These are phyloP conservation scores for Electrona antarctica DNA, from an alignment of 2,113 vertebrate genomes.

Conservation along the genomic window DNA sequence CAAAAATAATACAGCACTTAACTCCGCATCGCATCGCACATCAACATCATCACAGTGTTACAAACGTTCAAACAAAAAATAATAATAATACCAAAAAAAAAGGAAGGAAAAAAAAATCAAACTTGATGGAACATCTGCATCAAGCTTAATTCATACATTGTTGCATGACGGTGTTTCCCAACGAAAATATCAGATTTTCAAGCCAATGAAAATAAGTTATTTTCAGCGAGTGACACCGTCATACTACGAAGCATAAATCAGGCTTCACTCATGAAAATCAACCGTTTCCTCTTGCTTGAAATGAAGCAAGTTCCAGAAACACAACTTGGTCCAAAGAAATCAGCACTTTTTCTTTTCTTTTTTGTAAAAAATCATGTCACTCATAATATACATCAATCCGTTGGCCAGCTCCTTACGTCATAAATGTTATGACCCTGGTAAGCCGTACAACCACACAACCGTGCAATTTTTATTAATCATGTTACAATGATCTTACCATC, in stretches of 20 bases:
- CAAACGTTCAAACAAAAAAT: slow-evolving; percentile 76
- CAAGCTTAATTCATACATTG: no score
- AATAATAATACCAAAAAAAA: slow-evolving; percentile 55
- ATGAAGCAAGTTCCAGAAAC: slow-evolving; percentile 81
- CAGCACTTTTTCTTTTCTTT: slow-evolving; percentile 47
- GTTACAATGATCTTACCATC: slow-evolving; percentile 84
- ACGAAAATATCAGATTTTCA: no score
- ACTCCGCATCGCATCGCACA: slow-evolving; percentile 80
- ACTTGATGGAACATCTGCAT: slow-evolving; percentile 80
- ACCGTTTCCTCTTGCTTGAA: slow-evolving; percentile 85
- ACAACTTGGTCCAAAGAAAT: slow-evolving; percentile 84
- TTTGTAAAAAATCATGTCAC: slow-evolving; percentile 63
- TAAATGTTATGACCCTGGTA: slow-evolving; percentile 98
- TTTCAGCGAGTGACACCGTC: no score
- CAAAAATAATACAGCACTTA: slow-evolving; percentile 85
- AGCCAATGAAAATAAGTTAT: no score
- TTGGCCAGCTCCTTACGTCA: slow-evolving; percentile 83
- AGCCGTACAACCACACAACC: slow-evolving; percentile 82
- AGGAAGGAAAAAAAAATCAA: slow-evolving; percentile 51
- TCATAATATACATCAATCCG: slow-evolving; percentile 83
- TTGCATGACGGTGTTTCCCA: no score
- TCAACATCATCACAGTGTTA: slow-evolving; percentile 84
- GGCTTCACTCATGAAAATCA: slow-evolving; percentile 76
- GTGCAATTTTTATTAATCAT: slow-evolving; percentile 79
- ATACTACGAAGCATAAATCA: no score